phyloP scores from a whole-genome alignment of 2,888 invertebrate species.

The Diarsia mendica region DNA sequence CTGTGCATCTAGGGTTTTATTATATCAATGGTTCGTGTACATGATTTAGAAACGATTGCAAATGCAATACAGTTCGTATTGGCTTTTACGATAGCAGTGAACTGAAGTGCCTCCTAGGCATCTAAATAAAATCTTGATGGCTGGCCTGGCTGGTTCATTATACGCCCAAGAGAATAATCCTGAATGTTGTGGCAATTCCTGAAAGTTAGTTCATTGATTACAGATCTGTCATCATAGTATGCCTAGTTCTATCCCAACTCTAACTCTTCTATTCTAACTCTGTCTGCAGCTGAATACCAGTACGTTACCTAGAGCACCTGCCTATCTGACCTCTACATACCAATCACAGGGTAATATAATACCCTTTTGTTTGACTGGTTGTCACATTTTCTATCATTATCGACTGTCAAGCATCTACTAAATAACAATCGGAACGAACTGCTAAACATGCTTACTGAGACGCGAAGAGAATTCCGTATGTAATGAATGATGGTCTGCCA shows the following conservation, averaged over 20 bases:
- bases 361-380: background rate
- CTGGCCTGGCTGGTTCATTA: background rate
- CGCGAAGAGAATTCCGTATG: background rate
- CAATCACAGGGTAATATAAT: background rate
- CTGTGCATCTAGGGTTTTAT: too few relatives aligned
- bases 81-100: constrained; percentile 23
- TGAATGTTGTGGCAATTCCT: constrained; percentile 4
- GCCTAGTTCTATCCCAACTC: background rate
- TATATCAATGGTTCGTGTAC: constrained; percentile 8
- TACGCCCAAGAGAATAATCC: constrained; percentile 24
- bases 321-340: background rate
- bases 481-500: background rate
- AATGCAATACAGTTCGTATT: constrained; percentile 12
- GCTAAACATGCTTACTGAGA: background rate
- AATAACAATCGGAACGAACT: too few relatives aligned
- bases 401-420: background rate
- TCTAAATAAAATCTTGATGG: constrained; percentile 6
- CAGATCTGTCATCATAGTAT: background rate
- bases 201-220: background rate
- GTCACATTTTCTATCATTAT: background rate
- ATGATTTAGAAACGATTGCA: constrained; percentile 20
- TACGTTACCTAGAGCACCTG: background rate
- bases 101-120: constrained; percentile 21
- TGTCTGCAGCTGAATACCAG: background rate
- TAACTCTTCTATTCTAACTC: too few relatives aligned